Evolutionary conservation across 2,888 invertebrate species (phyloP).

Genomic region (Patella pellucida): DNA sequence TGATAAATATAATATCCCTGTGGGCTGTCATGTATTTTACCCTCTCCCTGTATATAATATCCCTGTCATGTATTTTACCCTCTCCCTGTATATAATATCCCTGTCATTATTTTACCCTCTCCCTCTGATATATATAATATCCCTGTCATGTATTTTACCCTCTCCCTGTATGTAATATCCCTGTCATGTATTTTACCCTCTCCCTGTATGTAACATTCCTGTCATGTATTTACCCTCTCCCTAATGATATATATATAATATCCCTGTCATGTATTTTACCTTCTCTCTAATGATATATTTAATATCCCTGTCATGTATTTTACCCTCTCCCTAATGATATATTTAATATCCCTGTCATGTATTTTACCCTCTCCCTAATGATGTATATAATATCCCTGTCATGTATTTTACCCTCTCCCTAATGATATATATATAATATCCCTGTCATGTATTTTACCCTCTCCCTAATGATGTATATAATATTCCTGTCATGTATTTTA

Average conservation of each 20-base stretch:
- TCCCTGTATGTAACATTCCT: background rate
- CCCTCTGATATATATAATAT: too few species aligned
- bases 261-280: constrained; percentile 14
- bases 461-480: too few species aligned
- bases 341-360: too few species aligned
- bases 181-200: background rate
- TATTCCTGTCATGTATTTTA: background rate
- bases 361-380: background rate
- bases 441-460: constrained; percentile 13
- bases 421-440: background rate
- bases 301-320: background rate
- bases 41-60: background rate
- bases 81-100: background rate
- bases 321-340: background rate
- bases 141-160: background rate
- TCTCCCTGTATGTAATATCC: background rate
- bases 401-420: background rate
- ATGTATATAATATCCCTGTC: background rate
- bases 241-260: background rate
- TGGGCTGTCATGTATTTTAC: background rate
- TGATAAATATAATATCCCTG: too few species aligned
- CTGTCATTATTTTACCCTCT: too few species aligned
- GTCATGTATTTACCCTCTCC: background rate
- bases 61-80: background rate
- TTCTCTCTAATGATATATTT: too few species aligned